Evolutionary conservation across 2,113 vertebrate genomes (phyloP), one percentile per base, ranked within the genome.

Genomic region (Charina bottae): DNA sequence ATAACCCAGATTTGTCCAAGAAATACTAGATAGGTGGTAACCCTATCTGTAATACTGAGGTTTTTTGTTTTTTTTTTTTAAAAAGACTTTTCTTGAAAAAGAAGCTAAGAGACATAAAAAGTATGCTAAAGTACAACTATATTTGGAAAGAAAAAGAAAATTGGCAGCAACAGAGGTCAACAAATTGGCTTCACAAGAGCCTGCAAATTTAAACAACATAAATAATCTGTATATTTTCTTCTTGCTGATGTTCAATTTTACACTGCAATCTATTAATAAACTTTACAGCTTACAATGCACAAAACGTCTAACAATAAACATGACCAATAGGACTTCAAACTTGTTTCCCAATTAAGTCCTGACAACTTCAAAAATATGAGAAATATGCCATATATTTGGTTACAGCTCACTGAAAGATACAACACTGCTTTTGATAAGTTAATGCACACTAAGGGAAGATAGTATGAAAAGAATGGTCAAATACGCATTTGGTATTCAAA

Each of bases 131-230:
- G 55, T 90, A 17, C 78, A 84, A 84, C 26, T 85, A 2, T 60
- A 49, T 58, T n/a, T 90, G 9, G 8, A 84, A 85, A 62, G 26
- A 85, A 49, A 85, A 85, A 89, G 42, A 59, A 89, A 90, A 60
- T 78, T 26, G 37, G 37, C 24, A 90, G 55, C 56, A 90, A 78
- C 1, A 26, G 55, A 59, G 33, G 55, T 84, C 58, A 90, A 90
- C 55, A 60, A 62, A 90, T 46, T 85, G 58, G 84, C 28, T 49
- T 90, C 53, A 83, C 24, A 17, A 83, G 10, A 55, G 21, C 68
- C 19, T 83, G 89, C 53, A 60, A 90, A 60, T 24, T 23, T 26
- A 60, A 24, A 60, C 37, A 60, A 42, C 26, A 84, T 85, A 62
- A 53, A 85, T 62, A 84, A 24, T 33, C 11, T 46, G 24, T 49